Conservation (phyloP, 2,888 invertebrate species). For the Saturnia japonica region DNA sequence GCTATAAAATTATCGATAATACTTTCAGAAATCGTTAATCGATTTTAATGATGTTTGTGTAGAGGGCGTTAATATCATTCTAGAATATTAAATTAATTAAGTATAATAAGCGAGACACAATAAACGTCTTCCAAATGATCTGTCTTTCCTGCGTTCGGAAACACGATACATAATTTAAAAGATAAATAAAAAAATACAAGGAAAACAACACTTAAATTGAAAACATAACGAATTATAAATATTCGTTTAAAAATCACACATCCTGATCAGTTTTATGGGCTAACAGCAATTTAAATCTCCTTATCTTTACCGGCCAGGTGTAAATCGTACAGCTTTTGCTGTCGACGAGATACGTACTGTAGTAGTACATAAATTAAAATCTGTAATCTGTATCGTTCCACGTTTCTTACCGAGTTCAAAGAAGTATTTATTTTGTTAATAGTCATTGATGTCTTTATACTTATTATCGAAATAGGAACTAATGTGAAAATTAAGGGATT, state of each 20-base stretch:
- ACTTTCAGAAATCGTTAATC: no score
- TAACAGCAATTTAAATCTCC: slow-evolving; percentile 53
- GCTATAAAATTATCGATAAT: no score
- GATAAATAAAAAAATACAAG: background rate
- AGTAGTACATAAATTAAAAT: background rate
- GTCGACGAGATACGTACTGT: slow-evolving; percentile 37
- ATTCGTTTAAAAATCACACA: slow-evolving; percentile 20
- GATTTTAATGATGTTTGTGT: no score
- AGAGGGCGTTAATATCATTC: no score
- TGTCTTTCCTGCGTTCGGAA: background rate
- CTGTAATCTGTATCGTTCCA: slow-evolving; percentile 4
- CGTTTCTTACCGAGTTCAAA: slow-evolving; percentile 5
- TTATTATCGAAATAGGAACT: slow-evolving; percentile 43
- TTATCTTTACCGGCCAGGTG: slow-evolving; percentile 67
- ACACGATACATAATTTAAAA: background rate
- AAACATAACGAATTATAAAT: background rate
- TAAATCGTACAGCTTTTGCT: slow-evolving; percentile 60
- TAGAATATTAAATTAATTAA: no score
- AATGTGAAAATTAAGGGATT: slow-evolving; percentile 61
- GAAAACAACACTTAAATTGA: background rate
- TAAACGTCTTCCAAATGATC: background rate
- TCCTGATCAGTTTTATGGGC: slow-evolving; percentile 36
- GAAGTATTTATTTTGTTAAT: slow-evolving; percentile 7
- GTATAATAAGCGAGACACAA: no score
- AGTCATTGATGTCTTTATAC: slow-evolving; percentile 33